Base-by-base conservation (phyloP, 2,113 vertebrate species). In the Neomonachus schauinslandi region DNA sequence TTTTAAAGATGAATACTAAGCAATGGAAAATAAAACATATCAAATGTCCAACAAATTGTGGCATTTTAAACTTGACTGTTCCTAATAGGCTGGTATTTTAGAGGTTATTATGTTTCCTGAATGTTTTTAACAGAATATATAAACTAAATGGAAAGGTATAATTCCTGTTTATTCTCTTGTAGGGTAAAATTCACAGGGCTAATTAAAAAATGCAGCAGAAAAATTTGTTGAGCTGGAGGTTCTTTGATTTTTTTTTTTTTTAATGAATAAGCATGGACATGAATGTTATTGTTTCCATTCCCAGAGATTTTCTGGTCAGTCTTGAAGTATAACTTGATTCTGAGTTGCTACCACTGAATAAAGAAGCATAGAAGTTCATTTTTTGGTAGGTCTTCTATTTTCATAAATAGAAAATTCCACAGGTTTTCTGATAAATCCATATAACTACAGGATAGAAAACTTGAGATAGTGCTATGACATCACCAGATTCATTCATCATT, bases 41-140 rank as follows among this genome's bases (percentile, higher is more conserved):
- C 46, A 92, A 85, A 87, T 76, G 11, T 90, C 65, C 76, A 96
- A 67, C n/a, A 46, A 84, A 92, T 46, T 49, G 46, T 57, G 31
- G 4, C 74, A 96, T 97, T 96, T 94, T 85, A 92, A 92, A 94
- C 24, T 53, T 89, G n/a, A 83, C 39, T 21, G 67, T 82, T 94
- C 33, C 13, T 84, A 88, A 91, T 65, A 16, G 9, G 59, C 28
- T 87, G 2, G 9, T 55, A 67, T 51, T 97, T 91, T 39, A 93
- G 39, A 93, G 95, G 72, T 82, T 74, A 42, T 77, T 89, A 42
- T 86, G 82, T 94, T 95, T 91, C 46, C 89, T 57, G 26, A 42
- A 59, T 88, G 39, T 81, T 95, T 86, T 84, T 69, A 95, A 61
- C 13, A 95, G 18, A 74, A 81, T 69, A 89, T 84, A 36, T 39